Base-by-base conservation (phyloP, 2,113 vertebrate genomes). In the Athene cunicularia region DNA sequence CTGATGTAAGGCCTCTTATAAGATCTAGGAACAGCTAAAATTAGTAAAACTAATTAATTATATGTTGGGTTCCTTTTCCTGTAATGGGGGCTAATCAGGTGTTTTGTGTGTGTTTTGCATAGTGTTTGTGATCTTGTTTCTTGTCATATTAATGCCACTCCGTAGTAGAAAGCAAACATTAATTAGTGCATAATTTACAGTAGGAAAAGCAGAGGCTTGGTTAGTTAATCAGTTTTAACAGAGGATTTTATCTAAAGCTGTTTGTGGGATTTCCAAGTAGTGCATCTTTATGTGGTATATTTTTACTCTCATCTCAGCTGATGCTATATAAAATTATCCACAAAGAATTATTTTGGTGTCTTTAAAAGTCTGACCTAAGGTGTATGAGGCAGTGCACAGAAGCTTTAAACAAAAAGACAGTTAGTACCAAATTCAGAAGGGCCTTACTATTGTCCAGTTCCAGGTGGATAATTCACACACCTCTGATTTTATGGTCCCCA, bases 151-250 rank as follows among this genome's bases (percentile, higher is more conserved):
- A 87, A 77, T 77, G 43, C 28, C 24, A 62, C 59, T 90, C 35
- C 7, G 0, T 74, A 50, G 71, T 43, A 67, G 35, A 55, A 94
- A 88, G 58, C 58, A 92, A 88, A 90, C 43, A 77, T 93, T 80
- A 94, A 92, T 92, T 92, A 90, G 50, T 77, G 75, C 23, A 55
- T 88, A 77, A 88, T 88, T 94, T 93, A 39, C 27, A 80, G 50
- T 13, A 92, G 59, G 37, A 77, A 52, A 71, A 80, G 6, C 45
- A 84, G 53, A 90, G 28, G 23, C 59, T 86, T 62, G 16, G 26
- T 37, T 87, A 43, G 37, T 74, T 88, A 77, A 74, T 77, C 53
- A 62, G 43, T 93, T 90, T 88, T 86, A 80, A 62, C 41, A 72
- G 60, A 74, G 32, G 37, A 50, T 86, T 83, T 92, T 87, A 66